Conservation (phyloP, 2,797 vertebrate genomes). For the Enteromius paludinosus region DNA sequence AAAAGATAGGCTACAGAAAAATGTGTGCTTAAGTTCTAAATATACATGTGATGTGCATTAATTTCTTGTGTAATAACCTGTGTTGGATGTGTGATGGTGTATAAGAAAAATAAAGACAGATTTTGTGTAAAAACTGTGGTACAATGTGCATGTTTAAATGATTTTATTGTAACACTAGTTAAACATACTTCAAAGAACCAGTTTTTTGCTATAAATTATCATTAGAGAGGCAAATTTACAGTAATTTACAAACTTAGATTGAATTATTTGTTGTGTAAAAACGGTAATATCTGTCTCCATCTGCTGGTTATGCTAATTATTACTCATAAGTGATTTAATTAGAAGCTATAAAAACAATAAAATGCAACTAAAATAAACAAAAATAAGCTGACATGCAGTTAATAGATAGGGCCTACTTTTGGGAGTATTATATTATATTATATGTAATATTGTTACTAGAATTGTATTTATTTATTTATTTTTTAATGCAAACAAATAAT, state of each 20-base stretch:
- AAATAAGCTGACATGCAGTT: too few species aligned
- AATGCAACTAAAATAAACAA: too few species aligned
- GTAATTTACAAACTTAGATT: not conserved
- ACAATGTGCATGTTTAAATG: not conserved
- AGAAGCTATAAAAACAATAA: not conserved
- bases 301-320: conserved; percentile 1
- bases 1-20: too few species aligned
- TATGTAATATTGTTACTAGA: too few species aligned
- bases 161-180: not conserved
- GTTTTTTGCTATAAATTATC: not conserved
- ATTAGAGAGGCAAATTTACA: not conserved
- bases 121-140: too few species aligned
- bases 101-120: too few species aligned
- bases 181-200: not conserved
- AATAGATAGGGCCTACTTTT: too few species aligned
- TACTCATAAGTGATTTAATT: not conserved
- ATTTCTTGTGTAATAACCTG: not conserved
- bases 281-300: not conserved
- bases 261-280: not conserved
- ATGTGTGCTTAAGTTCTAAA: not conserved
- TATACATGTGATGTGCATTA: not conserved
- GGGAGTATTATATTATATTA: too few species aligned
- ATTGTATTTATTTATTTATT: too few species aligned
- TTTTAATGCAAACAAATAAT: too few species aligned
- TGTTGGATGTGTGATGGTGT: too few species aligned